Base-by-base conservation (phyloP, 2,113 vertebrate species). In the Peucedramus taeniatus region DNA sequence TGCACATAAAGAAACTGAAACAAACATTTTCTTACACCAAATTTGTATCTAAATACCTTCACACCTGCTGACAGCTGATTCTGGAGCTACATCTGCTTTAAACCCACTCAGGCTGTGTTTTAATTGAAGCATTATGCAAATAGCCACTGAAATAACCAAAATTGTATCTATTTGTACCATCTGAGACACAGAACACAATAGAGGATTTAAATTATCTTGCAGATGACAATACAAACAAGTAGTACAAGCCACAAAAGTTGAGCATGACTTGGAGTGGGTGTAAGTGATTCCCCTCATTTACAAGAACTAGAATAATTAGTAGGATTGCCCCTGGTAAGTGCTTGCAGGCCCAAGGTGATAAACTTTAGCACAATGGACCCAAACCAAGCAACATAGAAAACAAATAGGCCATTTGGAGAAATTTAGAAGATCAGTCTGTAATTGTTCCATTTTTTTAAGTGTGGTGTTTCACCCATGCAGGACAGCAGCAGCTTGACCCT, bases 381-480 rank as follows among this genome's bases (percentile, higher is more conserved):
- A 40, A 87, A 97, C 82, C 12, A 90, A 88, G 79, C 42, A 90
- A 69, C 31, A 42, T 16, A 83, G 56, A 78, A 93, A 89, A 94
- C 4, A 9, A 91, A 44, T 0, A 57, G 37, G 22, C 27, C 7
- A 63, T 74, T 70, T 83, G 54, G 68, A 93, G 23, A 79, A 61
- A 70, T 69, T 59, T 47, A 70, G 63, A 80, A 80, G 40, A 83
- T 40, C 53, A 30, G 19, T 26, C 37, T 69, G 17, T 26, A 90
- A 45, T 7, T 70, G 30, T n/a, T 92, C 17, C 2, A 40, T 44
- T 69, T 61, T 75, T 75, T 42, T 2, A 0, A 45, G 59, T 5
- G 4, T 39, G 26, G 50, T 35, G 50, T 50, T 74, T 39, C 33
- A 13, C 8, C 33, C 82, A 37, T 6, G 17, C 18, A 83, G 49